Conservation (phyloP, 2,113 vertebrate genomes). For the Leiothrix lutea region DNA sequence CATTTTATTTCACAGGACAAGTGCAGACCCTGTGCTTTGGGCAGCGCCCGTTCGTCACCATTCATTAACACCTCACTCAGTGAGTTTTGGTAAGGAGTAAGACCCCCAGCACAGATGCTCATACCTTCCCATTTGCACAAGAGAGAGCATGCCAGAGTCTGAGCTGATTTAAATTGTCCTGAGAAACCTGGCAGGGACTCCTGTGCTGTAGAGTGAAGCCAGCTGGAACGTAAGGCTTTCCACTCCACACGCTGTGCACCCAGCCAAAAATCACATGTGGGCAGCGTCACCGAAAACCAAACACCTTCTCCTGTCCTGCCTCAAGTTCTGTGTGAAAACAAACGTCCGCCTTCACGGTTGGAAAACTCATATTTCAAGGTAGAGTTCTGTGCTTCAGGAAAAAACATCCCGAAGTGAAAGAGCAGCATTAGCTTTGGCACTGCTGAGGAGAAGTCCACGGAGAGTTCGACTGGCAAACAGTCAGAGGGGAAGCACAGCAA, state of each 20-base stretch:
- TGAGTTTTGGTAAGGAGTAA: background rate
- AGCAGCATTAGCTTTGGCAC: background rate
- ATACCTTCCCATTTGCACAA: background rate
- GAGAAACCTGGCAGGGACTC: constrained; percentile 19
- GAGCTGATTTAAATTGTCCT: constrained; percentile 1
- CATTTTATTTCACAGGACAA: background rate
- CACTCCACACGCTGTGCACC: background rate
- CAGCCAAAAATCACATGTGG: constrained; percentile 45
- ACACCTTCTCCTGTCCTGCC: constrained; percentile 35
- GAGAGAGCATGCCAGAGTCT: background rate
- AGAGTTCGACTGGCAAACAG: background rate
- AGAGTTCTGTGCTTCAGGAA: constrained; percentile 2
- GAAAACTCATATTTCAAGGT: constrained; percentile 30
- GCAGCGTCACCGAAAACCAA: background rate
- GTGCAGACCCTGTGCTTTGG: background rate
- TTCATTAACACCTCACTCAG: background rate
- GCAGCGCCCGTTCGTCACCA: background rate
- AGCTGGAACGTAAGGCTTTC: constrained; percentile 20
- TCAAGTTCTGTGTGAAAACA: constrained; percentile 30
- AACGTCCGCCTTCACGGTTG: background rate
- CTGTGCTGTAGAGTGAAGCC: background rate
- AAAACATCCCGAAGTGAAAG: constrained; percentile 5
- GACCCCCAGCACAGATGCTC: background rate
- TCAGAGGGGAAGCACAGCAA: background rate
- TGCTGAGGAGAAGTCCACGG: background rate